phyloP scores from a whole-genome alignment of 2,113 vertebrate genomes.

The Todiramphus chloris region DNA sequence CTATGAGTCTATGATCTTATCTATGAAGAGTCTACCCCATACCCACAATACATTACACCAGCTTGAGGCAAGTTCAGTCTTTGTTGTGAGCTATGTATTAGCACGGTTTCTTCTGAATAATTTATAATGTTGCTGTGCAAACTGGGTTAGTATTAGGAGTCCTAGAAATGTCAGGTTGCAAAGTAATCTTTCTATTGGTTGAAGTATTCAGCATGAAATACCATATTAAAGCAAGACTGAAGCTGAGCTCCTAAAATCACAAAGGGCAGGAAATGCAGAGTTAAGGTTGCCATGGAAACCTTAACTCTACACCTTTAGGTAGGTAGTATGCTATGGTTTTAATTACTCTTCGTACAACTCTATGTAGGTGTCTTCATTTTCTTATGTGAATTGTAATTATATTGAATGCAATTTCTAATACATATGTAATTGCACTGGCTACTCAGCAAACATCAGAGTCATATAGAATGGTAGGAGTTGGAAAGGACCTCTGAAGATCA shows the following conservation, averaged over 20 bases:
- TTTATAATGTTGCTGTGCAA: slow-evolving; percentile 33
- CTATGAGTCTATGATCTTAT: not conserved
- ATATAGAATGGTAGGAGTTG: no score
- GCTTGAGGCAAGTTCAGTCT: not conserved
- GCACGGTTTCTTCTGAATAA: slow-evolving; percentile 34
- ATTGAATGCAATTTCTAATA: not conserved
- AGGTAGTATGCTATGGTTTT: no score
- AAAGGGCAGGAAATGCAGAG: no score
- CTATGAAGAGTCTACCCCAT: not conserved
- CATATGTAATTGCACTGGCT: not conserved
- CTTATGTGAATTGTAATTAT: not conserved
- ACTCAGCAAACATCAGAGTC: not conserved
- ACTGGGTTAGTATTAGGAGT: slow-evolving; percentile 9
- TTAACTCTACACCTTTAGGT: no score
- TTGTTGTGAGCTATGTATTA: not conserved
- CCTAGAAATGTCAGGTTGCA: slow-evolving; percentile 35
- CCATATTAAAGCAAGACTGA: not conserved
- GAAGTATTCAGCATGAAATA: slow-evolving; percentile 13
- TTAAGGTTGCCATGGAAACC: no score
- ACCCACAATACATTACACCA: not conserved
- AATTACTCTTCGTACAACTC: not conserved
- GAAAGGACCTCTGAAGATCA: no score
- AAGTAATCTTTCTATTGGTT: slow-evolving; percentile 17
- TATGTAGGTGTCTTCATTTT: not conserved
- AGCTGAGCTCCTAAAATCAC: not conserved